Evolutionary conservation across 35 echinoderm and acorn worm species (phyloP).

Genomic region (Stichopus chloronotus): DNA sequence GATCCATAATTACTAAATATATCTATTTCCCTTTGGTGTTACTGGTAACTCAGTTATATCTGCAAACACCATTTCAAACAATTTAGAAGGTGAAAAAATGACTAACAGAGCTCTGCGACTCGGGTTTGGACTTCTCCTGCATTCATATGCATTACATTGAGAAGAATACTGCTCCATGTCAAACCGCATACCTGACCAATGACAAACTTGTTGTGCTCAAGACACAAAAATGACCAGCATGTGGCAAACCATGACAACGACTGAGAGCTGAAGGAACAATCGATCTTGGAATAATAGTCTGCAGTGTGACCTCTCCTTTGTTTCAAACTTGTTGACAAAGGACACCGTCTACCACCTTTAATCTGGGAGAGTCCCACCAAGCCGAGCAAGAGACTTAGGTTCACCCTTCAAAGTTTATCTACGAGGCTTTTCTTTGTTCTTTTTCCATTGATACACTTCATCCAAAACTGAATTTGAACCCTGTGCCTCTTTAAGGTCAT

Average conservation of each 20-base stretch:
- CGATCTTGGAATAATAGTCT: not conserved
- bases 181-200: not conserved
- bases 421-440: not conserved
- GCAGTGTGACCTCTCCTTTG: not conserved
- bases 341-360: not conserved
- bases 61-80: not conserved
- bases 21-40: constrained; percentile 40
- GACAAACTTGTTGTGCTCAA: not conserved
- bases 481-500: not conserved
- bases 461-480: not conserved
- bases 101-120: not conserved
- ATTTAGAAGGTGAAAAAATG: not conserved
- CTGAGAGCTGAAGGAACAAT: not conserved
- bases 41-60: constrained; percentile 41
- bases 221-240: not conserved
- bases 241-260: not conserved
- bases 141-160: constrained; percentile 7
- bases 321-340: not conserved
- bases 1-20: constrained; percentile 42
- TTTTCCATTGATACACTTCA: not conserved
- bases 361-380: not conserved
- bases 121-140: not conserved
- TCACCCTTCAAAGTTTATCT: not conserved
- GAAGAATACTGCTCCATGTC: not conserved
- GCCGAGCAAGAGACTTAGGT: no score